phyloP scores from a whole-genome alignment of 1,140 invertebrate genomes.

The Halyomorpha halys region DNA sequence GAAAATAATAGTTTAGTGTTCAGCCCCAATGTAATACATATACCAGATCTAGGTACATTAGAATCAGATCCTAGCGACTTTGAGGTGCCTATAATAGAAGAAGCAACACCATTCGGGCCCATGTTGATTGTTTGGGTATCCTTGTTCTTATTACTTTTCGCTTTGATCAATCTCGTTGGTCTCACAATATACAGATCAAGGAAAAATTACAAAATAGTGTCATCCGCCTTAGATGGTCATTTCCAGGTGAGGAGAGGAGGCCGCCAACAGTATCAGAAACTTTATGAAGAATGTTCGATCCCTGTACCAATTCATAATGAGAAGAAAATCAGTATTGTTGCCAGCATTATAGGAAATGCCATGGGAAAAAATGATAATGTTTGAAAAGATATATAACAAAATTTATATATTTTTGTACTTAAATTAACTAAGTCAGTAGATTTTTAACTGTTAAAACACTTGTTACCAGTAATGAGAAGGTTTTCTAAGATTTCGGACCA shows the following conservation, averaged over 20 bases:
- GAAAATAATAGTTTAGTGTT: not conserved
- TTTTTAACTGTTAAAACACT: not conserved
- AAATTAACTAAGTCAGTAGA: slow-evolving; percentile 14
- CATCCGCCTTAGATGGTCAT: slow-evolving; percentile 18
- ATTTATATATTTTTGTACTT: slow-evolving; percentile 11
- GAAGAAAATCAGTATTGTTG: not conserved
- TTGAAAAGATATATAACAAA: not conserved
- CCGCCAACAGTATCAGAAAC: slow-evolving; percentile 30
- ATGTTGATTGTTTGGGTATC: slow-evolving; percentile 17
- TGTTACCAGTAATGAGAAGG: slow-evolving; percentile 5
- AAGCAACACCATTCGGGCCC: slow-evolving; percentile 20
- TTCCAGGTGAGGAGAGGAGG: slow-evolving; percentile 25
- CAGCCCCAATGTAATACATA: not conserved
- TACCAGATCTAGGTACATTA: not conserved
- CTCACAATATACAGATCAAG: slow-evolving; percentile 19
- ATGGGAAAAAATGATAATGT: not conserved
- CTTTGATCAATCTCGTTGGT: slow-evolving; percentile 16
- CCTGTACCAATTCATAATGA: slow-evolving; percentile 18
- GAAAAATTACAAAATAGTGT: not conserved
- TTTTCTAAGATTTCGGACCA: too few species aligned
- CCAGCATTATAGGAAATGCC: not conserved
- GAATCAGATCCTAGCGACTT: not conserved
- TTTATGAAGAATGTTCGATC: slow-evolving; percentile 32
- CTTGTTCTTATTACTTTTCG: slow-evolving; percentile 14
- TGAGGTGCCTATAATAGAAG: slow-evolving; percentile 12